Evolutionary conservation across 2,797 vertebrate genomes (phyloP), one percentile per base, ranked within the genome.

Genomic region (Silurus lanzhouensis): DNA sequence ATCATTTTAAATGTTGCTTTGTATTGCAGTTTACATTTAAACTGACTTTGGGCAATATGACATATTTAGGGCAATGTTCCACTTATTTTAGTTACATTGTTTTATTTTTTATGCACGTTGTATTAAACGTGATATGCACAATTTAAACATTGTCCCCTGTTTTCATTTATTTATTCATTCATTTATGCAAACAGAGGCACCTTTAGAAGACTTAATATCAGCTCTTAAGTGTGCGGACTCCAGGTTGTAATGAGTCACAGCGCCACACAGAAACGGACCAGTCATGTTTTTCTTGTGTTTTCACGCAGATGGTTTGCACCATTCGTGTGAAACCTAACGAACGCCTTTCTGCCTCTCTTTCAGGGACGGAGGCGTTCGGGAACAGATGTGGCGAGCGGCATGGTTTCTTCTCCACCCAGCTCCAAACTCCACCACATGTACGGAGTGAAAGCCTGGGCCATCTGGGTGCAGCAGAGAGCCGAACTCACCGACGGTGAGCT

Each of bases 391-490:
- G 93, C 91, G 76, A 81, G 64, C 84, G 80, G 82, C 6, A 14
- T 85, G 4, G 67, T 48, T 70, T 88, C 38, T 14, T 25, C 95
- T 80, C 84, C 91, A 0, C 67, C 83, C 6, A 22, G 75, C 63
- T 91, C 96, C 67, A 96, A 96, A 81, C 91, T 99, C 0, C 97
- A 98, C 88, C 97, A 97, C 71, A 94, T 96, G 94, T 99, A 99
- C 0, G 98, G 98, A 20, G 96, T 99, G 6, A 96, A 97, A 1
- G 97, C 98, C 90, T 99, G 97, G 98, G 96, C 92, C 92, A 95
- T 93, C 92, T 99, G 98, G 98, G 97, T 98, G 90, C 95, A 95
- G 12, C 96, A 95, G 91, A 95, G 95, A 91, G 96, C 95, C 0
- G 91, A 93, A 57, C 95, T 95, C 92, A 93, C 95, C 71, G 94